These are phyloP conservation scores for Xerus rutilus DNA, from an alignment of 2,797 vertebrate genomes.

Conservation along the genomic window DNA sequence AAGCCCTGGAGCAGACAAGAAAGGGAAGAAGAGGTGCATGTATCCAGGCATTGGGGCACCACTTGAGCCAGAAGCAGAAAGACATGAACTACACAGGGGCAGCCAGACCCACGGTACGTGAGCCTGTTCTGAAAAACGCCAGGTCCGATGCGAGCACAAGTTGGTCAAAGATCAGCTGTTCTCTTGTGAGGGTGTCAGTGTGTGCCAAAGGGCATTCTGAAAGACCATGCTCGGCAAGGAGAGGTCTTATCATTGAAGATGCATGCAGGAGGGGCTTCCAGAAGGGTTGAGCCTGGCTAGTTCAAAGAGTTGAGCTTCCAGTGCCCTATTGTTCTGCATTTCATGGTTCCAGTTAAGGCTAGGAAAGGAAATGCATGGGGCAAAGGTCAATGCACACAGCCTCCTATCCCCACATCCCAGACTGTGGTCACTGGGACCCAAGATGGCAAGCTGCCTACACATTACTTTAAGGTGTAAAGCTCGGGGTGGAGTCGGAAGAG, in stretches of 20 bases:
- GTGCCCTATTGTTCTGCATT: background rate
- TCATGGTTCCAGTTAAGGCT: background rate
- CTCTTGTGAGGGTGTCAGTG: background rate
- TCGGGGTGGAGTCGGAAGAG: background rate
- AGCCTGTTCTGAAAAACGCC: background rate
- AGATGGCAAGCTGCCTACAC: accelerated
- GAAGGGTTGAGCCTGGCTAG: background rate
- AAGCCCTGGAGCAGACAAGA: background rate
- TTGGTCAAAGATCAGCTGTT: background rate
- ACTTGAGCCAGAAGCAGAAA: background rate
- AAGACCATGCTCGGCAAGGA: background rate
- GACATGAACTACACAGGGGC: background rate
- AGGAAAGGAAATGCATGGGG: background rate
- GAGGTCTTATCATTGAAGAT: background rate
- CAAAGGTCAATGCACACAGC: background rate
- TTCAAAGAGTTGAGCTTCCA: background rate
- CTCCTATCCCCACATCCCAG: accelerated
- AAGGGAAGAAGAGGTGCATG: background rate
- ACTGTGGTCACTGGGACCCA: background rate
- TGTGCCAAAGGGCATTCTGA: background rate
- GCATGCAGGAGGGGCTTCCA: background rate
- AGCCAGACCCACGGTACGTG: accelerated
- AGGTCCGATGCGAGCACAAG: background rate
- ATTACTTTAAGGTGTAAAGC: background rate
- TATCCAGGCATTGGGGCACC: background rate